These are phyloP conservation scores for Orchesellides sinensis DNA, from an alignment of 2,888 invertebrate species.

Conservation along the genomic window DNA sequence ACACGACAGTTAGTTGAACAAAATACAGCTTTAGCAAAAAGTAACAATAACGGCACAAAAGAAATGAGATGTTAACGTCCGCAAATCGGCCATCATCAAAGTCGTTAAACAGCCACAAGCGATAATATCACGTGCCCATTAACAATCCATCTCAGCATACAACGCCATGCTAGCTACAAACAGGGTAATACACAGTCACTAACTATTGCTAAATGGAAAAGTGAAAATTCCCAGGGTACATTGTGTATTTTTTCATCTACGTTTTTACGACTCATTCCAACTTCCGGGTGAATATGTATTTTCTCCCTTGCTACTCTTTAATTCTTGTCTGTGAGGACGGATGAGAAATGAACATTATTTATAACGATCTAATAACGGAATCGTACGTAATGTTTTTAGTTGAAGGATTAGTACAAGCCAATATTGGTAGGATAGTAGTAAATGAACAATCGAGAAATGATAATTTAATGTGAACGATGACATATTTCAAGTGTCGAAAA, in stretches of 20 bases:
- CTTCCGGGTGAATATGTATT: too few species aligned
- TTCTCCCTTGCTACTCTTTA: too few species aligned
- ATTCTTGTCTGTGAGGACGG: not conserved
- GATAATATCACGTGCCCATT: conserved; percentile 66
- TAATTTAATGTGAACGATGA: not conserved
- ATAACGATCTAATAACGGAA: conserved; percentile 42
- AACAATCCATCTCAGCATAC: conserved; percentile 53
- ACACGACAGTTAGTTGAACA: too few species aligned
- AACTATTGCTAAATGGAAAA: conserved; percentile 10
- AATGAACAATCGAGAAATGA: not conserved
- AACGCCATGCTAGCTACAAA: not conserved
- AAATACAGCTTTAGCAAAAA: not conserved
- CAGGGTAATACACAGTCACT: not conserved
- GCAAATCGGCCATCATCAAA: conserved; percentile 58
- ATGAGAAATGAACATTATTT: conserved; percentile 24
- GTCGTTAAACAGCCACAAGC: conserved; percentile 57
- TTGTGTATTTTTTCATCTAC: conserved; percentile 27
- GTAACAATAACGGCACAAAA: conserved; percentile 16
- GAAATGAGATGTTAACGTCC: conserved; percentile 57
- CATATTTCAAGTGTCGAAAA: conserved; percentile 1
- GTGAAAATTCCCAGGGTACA: conserved; percentile 43
- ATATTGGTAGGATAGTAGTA: too few species aligned
- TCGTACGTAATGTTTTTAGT: not conserved
- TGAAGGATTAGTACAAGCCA: not conserved
- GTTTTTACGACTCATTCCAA: conserved; percentile 53